These are phyloP conservation scores for Phymanthus crucifer DNA, from an alignment of 92 coral and sea anemone genomes.

Conservation along the genomic window DNA sequence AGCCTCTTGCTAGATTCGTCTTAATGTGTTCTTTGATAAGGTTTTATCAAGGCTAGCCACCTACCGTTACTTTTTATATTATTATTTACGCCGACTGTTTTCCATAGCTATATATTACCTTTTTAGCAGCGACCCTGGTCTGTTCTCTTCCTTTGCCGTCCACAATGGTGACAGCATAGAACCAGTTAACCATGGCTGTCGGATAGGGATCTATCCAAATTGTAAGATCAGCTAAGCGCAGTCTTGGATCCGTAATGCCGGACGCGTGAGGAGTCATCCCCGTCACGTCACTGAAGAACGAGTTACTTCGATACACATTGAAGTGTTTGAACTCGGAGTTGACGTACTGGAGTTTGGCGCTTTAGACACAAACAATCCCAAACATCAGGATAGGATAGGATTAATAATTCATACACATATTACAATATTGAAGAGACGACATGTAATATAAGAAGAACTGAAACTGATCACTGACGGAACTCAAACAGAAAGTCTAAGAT, in stretches of 20 bases:
- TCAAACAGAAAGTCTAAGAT: too few species aligned
- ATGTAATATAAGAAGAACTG: too few species aligned
- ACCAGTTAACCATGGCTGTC: conserved; percentile 59
- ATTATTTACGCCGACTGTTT: too few species aligned
- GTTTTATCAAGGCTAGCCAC: too few species aligned
- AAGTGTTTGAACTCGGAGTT: conserved; percentile 84
- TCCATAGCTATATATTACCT: conserved; percentile 44
- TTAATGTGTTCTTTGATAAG: too few species aligned
- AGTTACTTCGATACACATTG: conserved; percentile 81
- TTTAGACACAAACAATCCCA: neutral
- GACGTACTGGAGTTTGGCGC: conserved; percentile 13
- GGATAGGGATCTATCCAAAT: conserved; percentile 86
- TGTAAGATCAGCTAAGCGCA: conserved; percentile 52
- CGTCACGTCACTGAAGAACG: conserved; percentile 60
- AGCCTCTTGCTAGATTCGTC: too few species aligned
- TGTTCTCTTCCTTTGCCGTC: conserved; percentile 72
- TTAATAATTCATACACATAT: too few species aligned
- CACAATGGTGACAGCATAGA: conserved; percentile 90
- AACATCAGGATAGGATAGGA: too few species aligned
- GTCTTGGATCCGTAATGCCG: conserved; percentile 56
- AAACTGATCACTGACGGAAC: too few species aligned
- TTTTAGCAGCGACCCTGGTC: conserved; percentile 55
- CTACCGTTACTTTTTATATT: too few species aligned
- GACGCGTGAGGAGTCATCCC: conserved; percentile 82
- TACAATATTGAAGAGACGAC: too few species aligned